A percentile compares a stretch with the other conserved stretches of the same genome.
phyloP scores from a whole-genome alignment of 2,888 invertebrate species.

The Hermaeophaga mercurialis region DNA sequence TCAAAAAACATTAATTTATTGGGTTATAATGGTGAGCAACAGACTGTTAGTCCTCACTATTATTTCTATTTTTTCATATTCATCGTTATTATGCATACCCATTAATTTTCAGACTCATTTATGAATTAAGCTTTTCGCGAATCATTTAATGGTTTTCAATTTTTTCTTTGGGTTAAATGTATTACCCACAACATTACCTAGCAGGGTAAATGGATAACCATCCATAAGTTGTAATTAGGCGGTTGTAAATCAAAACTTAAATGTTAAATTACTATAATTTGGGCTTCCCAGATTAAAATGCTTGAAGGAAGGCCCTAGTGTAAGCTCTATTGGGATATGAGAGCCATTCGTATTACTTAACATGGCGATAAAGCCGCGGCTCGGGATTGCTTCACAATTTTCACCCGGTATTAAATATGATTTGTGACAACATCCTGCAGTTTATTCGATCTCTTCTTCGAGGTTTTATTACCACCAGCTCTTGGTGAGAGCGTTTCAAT shows the following conservation, averaged over 20 bases:
- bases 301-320: conserved; percentile 29
- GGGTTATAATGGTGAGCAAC: too few relatives aligned
- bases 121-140: too few relatives aligned
- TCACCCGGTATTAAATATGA: conserved; percentile 58
- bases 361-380: conserved; percentile 60
- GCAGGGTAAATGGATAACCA: not conserved
- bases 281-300: conserved; percentile 19
- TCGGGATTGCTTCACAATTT: conserved; percentile 57
- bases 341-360: conserved; percentile 63
- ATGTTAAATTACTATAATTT: conserved; percentile 11
- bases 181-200: not conserved
- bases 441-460: conserved; percentile 41
- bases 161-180: not conserved
- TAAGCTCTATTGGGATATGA: conserved; percentile 53
- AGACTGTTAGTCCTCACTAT: too few relatives aligned
- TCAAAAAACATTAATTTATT: too few relatives aligned
- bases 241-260: not conserved
- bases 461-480: conserved; percentile 20
- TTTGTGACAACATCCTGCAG: conserved; percentile 54
- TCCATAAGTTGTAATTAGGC: conserved; percentile 6
- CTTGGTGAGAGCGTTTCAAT: conserved; percentile 6
- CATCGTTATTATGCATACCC: too few relatives aligned
- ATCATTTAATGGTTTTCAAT: too few relatives aligned
- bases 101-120: too few relatives aligned
- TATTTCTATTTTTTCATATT: too few relatives aligned